A percentile compares a stretch with the other conserved stretches of the same genome.
phyloP scores from a whole-genome alignment of 2,888 invertebrate species.

The Coecobrya sp. region DNA sequence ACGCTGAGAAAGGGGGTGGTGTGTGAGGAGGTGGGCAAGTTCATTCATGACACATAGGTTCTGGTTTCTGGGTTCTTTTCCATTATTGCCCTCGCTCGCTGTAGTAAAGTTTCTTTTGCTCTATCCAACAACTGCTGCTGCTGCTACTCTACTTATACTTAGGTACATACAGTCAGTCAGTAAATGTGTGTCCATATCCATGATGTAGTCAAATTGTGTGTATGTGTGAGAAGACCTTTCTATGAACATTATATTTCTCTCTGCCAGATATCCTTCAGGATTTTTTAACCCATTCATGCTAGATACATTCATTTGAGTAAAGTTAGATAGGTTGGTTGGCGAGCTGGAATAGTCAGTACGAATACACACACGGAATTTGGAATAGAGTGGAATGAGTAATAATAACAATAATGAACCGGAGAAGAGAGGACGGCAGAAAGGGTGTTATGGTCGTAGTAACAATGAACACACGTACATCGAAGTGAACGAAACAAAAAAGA shows the following conservation, averaged over 20 bases:
- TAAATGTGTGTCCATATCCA: neutral
- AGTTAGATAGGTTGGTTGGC: neutral
- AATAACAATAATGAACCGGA: constrained; percentile 64
- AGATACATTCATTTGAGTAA: neutral
- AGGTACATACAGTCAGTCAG: neutral
- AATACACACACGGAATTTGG: neutral
- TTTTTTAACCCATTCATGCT: neutral
- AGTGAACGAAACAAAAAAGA: constrained; percentile 48
- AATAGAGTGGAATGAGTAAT: constrained; percentile 62
- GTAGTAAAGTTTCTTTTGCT: constrained; percentile 13
- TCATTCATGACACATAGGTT: constrained; percentile 84
- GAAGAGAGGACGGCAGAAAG: constrained; percentile 57
- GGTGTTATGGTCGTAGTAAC: constrained; percentile 73
- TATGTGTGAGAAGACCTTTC: neutral
- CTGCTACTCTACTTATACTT: neutral
- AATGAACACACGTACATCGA: constrained; percentile 49
- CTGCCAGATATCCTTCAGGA: constrained; percentile 54
- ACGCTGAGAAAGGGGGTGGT: constrained; percentile 50
- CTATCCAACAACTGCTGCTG: neutral
- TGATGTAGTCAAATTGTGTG: constrained; percentile 20
- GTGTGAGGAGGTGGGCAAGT: constrained; percentile 79
- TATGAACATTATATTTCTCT: neutral
- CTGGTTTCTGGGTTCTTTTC: constrained; percentile 60
- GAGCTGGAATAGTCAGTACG: neutral
- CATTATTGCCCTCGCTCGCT: neutral